These are phyloP conservation scores for Orthosia gracilis DNA, from an alignment of 2,888 invertebrate genomes.

Conservation along the genomic window DNA sequence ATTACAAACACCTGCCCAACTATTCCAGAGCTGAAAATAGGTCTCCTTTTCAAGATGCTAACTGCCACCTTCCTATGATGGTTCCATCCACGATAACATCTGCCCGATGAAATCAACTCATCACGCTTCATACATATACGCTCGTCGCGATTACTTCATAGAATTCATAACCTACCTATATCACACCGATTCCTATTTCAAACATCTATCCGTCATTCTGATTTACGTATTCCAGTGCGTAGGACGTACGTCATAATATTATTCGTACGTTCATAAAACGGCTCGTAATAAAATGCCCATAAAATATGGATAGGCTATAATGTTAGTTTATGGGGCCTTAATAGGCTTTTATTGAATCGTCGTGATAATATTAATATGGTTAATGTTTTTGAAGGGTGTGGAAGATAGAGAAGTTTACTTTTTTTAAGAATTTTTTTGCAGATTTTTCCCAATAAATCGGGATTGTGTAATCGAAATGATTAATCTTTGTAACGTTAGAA, in stretches of 20 bases:
- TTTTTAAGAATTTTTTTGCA: background rate
- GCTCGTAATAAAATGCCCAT: constrained; percentile 58
- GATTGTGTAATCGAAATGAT: too few species aligned
- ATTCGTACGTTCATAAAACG: constrained; percentile 50
- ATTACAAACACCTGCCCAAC: background rate
- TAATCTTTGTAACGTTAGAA: too few species aligned
- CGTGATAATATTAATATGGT: constrained; percentile 52
- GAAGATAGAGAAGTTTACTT: background rate
- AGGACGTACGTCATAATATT: constrained; percentile 42
- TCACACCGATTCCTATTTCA: constrained; percentile 34
- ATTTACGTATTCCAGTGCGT: constrained; percentile 51
- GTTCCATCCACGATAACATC: background rate
- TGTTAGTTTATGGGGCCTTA: constrained; percentile 50
- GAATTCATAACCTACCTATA: constrained; percentile 6
- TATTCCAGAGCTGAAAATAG: background rate
- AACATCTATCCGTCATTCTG: constrained; percentile 27
- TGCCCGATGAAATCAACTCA: background rate
- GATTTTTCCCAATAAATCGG: background rate
- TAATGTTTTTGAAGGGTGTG: constrained; percentile 23
- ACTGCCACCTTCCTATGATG: background rate
- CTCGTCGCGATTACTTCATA: constrained; percentile 28
- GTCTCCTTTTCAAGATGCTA: background rate
- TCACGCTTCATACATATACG: background rate
- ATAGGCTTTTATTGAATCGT: constrained; percentile 58
- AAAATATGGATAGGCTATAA: constrained; percentile 60